Evolutionary conservation across 2,888 invertebrate genomes (phyloP).

Genomic region (Platynereis dumerilii): DNA sequence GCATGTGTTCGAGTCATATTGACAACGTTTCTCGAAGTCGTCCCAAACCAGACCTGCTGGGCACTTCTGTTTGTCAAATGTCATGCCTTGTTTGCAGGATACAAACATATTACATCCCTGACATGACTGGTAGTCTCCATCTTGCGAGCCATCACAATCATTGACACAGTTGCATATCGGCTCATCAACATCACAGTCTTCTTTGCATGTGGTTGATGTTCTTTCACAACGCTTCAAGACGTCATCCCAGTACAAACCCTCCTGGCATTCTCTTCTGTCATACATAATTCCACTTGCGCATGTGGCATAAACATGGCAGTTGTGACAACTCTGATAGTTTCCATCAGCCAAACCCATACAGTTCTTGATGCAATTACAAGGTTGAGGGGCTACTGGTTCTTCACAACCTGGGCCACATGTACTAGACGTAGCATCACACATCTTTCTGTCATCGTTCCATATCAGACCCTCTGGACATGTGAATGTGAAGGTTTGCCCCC

Average conservation of each 20-base stretch:
- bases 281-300: constrained; percentile 8
- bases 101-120: constrained; percentile 16
- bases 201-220: constrained; percentile 40
- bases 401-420: no score
- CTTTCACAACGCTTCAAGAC: constrained; percentile 39
- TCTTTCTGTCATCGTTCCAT: no score
- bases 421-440: no score
- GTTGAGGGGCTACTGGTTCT: no score
- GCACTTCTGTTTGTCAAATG: constrained; percentile 11
- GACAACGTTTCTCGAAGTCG: constrained; percentile 17
- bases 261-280: constrained; percentile 15
- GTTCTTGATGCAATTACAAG: constrained; percentile 2
- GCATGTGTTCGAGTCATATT: constrained; percentile 2
- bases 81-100: constrained; percentile 11
- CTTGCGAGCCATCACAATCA: constrained; percentile 11
- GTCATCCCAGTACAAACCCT: constrained; percentile 16
- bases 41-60: constrained; percentile 17
- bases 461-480: no score
- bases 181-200: constrained; percentile 36
- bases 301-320: constrained; percentile 35
- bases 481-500: no score
- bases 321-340: constrained; percentile 40
- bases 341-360: constrained; percentile 12
- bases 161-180: constrained; percentile 24
- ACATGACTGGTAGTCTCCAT: constrained; percentile 26